Evolutionary conservation across 2,888 invertebrate genomes (phyloP).

Genomic region (Eilema depressum): DNA sequence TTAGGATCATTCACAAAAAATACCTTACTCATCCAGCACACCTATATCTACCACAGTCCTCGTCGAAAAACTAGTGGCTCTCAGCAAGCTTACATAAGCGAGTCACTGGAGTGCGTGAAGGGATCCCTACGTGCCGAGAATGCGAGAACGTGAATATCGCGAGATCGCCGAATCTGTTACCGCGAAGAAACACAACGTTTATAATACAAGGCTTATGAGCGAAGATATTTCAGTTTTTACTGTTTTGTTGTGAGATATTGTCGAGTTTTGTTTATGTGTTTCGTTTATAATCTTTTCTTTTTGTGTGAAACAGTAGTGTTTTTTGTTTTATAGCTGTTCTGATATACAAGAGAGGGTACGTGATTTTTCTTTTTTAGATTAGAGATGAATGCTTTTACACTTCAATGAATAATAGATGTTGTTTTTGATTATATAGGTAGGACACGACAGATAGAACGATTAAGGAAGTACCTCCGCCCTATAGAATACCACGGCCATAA

Average conservation of each 20-base stretch:
- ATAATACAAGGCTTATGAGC: slow-evolving; percentile 25
- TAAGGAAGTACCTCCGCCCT: too few relatives aligned
- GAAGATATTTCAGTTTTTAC: slow-evolving; percentile 24
- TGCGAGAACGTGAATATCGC: slow-evolving; percentile 9
- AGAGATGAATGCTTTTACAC: neutral
- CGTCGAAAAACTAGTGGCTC: slow-evolving; percentile 19
- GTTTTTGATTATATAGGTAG: too few relatives aligned
- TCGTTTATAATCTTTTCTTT: neutral
- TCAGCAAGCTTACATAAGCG: slow-evolving; percentile 23
- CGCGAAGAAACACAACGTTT: slow-evolving; percentile 22
- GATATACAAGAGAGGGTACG: neutral
- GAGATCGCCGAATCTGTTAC: slow-evolving; percentile 18
- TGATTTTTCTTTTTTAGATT: neutral
- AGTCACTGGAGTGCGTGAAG: slow-evolving; percentile 21
- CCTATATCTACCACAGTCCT: slow-evolving; percentile 10
- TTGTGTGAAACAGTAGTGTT: neutral
- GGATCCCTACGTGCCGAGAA: slow-evolving; percentile 24
- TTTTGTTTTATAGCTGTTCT: neutral
- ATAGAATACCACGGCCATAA: too few relatives aligned
- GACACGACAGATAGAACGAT: too few relatives aligned
- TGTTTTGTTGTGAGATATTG: slow-evolving; percentile 13
- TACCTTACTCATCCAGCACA: neutral
- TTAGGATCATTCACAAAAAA: too few relatives aligned
- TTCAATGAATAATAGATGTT: too few relatives aligned
- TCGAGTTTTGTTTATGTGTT: slow-evolving; percentile 12